These are phyloP conservation scores for Acyrthosiphon pisum DNA, from an alignment of 1,140 invertebrate genomes.

Conservation along the genomic window DNA sequence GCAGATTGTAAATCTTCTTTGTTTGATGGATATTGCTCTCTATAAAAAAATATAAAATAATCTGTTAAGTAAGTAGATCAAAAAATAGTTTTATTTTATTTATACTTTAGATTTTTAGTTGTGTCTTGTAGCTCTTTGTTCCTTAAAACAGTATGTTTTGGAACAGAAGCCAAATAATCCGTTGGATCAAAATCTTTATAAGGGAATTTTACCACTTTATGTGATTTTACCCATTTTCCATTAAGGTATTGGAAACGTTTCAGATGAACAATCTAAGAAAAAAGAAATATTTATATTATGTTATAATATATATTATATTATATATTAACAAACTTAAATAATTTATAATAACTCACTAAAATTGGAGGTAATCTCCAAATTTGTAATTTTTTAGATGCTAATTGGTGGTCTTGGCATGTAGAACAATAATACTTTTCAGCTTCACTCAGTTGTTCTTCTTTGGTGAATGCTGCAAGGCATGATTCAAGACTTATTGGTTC, in stretches of 20 bases:
- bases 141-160: constrained; percentile 74
- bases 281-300: constrained; percentile 45
- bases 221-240: constrained; percentile 91
- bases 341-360: constrained; percentile 69
- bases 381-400: constrained; percentile 86
- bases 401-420: constrained; percentile 80
- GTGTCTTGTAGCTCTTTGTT: constrained; percentile 62
- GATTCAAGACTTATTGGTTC: constrained; percentile 81
- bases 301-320: not conserved
- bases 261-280: constrained; percentile 81
- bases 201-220: constrained; percentile 89
- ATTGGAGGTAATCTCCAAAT: constrained; percentile 88
- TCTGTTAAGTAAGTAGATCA: not conserved
- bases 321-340: not conserved
- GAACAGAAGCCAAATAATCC: constrained; percentile 77
- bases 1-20: not conserved
- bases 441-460: constrained; percentile 77
- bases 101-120: constrained; percentile 8
- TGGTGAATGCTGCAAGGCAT: constrained; percentile 85
- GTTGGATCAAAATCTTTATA: constrained; percentile 83
- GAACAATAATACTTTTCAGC: constrained; percentile 86
- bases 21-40: not conserved
- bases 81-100: not conserved
- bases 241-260: constrained; percentile 90
- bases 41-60: not conserved